These are phyloP conservation scores for Vidua macroura DNA, from an alignment of 2,113 vertebrate species.

Conservation along the genomic window DNA sequence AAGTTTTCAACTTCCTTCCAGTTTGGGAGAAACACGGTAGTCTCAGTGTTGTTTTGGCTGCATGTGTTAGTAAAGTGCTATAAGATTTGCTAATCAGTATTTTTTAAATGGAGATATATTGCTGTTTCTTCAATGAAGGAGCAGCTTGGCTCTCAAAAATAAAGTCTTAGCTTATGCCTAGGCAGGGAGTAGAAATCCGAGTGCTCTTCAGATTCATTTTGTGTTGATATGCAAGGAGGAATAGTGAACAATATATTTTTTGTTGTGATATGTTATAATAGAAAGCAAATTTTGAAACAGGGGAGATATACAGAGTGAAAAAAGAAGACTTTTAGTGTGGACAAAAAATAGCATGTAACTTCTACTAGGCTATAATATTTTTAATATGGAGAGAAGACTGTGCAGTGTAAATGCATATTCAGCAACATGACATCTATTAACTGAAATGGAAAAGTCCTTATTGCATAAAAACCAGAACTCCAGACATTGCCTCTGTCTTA, in stretches of 20 bases:
- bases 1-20: constrained; percentile 38
- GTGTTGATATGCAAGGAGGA: background rate
- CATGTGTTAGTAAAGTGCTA: constrained; percentile 26
- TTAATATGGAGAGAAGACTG: background rate
- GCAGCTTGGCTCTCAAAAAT: constrained; percentile 12
- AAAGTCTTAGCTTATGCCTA: background rate
- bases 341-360: background rate
- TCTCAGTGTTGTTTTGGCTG: constrained; percentile 44
- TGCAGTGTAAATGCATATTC: background rate
- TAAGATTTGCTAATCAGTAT: constrained; percentile 38
- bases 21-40: background rate
- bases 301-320: background rate
- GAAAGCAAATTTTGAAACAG: background rate
- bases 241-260: background rate
- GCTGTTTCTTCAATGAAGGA: constrained; percentile 7
- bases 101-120: constrained; percentile 39
- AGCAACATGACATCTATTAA: background rate
- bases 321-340: background rate
- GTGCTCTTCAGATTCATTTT: constrained; percentile 1
- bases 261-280: background rate
- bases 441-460: background rate
- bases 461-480: background rate
- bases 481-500: background rate
- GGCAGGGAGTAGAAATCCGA: background rate
- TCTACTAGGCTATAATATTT: background rate